These are phyloP conservation scores for Mustela nigripes DNA, from an alignment of 2,113 vertebrate species.

Conservation along the genomic window DNA sequence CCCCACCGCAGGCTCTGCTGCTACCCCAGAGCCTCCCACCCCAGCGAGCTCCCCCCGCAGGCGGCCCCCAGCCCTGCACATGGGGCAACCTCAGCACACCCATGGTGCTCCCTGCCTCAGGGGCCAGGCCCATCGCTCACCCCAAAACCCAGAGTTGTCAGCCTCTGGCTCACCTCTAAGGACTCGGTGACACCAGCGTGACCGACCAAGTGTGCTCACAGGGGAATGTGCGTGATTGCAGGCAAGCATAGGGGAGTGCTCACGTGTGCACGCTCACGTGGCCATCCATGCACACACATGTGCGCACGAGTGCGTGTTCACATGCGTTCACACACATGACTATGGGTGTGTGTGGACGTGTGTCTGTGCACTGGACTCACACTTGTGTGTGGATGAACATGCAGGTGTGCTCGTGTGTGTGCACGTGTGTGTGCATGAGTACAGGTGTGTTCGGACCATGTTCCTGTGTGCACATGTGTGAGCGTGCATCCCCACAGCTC, in stretches of 20 bases:
- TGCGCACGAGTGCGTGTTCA: background rate
- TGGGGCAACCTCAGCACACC: no score
- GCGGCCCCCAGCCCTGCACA: background rate
- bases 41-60: accelerated
- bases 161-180: background rate
- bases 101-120: background rate
- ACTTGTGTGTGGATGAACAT: background rate
- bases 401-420: accelerated
- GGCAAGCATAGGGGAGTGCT: background rate
- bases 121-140: background rate
- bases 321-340: background rate
- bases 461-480: background rate
- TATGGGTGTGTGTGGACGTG: accelerated
- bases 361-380: background rate
- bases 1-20: background rate
- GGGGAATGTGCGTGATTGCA: background rate
- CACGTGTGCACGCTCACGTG: background rate
- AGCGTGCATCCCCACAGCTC: background rate
- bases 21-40: background rate
- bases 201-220: accelerated
- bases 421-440: no score
- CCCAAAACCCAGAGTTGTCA: background rate
- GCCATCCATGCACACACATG: background rate
- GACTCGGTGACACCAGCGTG: background rate
- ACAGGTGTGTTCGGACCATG: background rate